Conservation (phyloP, 1,140 invertebrate genomes). For the Dryas iulia region DNA sequence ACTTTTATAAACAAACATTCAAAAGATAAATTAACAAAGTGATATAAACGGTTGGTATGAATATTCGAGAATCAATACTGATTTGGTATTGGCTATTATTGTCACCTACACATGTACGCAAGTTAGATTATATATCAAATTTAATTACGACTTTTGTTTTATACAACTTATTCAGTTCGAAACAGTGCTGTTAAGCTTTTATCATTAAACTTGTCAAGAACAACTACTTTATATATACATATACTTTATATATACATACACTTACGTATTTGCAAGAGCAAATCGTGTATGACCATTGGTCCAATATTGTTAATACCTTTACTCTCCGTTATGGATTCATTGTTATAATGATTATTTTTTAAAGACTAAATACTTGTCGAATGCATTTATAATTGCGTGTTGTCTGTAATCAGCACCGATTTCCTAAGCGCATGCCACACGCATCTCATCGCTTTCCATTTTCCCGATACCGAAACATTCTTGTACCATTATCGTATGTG, state of each 20-base stretch:
- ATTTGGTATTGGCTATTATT: too few relatives aligned
- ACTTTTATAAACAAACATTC: too few relatives aligned
- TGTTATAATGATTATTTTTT: not conserved
- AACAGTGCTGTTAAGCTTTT: conserved; percentile 43
- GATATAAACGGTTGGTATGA: too few relatives aligned
- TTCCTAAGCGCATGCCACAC: conserved; percentile 32
- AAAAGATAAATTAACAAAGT: too few relatives aligned
- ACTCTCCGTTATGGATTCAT: not conserved
- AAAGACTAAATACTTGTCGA: not conserved
- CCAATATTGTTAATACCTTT: too few relatives aligned
- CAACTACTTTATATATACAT: conserved; percentile 47
- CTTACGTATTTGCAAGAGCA: not conserved
- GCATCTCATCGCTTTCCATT: conserved; percentile 43
- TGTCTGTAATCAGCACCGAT: conserved; percentile 35
- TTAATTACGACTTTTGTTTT: not conserved
- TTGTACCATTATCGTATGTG: not conserved
- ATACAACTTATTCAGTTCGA: conserved; percentile 32
- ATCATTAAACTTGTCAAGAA: conserved; percentile 61
- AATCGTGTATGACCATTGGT: too few relatives aligned
- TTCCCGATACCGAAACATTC: conserved; percentile 17
- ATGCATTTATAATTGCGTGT: conserved; percentile 25
- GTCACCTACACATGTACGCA: too few relatives aligned
- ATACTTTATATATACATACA: conserved; percentile 19
- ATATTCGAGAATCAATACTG: too few relatives aligned
- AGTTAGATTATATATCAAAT: too few relatives aligned